Evolutionary conservation across 2,888 invertebrate species (phyloP).

Genomic region (Chromoteleia sp.): DNA sequence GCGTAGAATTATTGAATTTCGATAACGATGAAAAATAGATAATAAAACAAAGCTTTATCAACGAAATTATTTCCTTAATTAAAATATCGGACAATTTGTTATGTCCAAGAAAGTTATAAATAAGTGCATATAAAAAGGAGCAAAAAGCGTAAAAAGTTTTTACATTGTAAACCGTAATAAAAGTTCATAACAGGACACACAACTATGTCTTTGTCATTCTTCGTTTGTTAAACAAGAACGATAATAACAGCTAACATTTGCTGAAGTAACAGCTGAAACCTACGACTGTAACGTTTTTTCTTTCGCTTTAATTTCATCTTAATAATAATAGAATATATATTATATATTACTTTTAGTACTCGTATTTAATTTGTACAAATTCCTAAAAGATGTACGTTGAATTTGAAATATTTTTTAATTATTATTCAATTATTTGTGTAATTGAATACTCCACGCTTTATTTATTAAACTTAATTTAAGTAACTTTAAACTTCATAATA

Average conservation of each 20-base stretch:
- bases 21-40: slow-evolving; percentile 7
- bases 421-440: no score
- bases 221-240: background rate
- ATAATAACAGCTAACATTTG: background rate
- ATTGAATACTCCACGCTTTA: no score
- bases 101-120: background rate
- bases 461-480: no score
- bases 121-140: background rate
- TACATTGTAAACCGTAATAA: background rate
- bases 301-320: slow-evolving; percentile 2
- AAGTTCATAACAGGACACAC: background rate
- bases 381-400: no score
- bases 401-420: no score
- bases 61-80: background rate
- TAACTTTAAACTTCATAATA: no score
- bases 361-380: no score
- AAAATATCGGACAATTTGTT: background rate
- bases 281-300: slow-evolving; percentile 13
- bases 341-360: background rate
- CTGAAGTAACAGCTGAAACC: slow-evolving; percentile 22
- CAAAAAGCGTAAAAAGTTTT: background rate
- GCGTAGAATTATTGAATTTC: background rate
- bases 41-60: no score
- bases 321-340: no score
- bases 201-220: background rate